Evolutionary conservation across 2,888 invertebrate species (phyloP).

Genomic region (Ametastegia equiseti): DNA sequence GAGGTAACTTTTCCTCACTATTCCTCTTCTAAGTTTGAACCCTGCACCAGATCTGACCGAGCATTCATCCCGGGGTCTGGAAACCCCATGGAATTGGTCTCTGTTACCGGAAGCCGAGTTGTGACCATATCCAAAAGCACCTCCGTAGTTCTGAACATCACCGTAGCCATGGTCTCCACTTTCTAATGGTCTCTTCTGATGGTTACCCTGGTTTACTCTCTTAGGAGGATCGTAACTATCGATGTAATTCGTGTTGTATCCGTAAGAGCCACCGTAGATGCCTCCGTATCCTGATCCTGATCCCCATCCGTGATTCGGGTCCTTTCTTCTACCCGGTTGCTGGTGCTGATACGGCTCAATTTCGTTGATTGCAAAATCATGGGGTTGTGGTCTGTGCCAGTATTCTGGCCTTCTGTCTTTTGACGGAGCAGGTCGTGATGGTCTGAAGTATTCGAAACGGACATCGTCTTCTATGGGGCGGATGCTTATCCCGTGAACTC

Average conservation of each 20-base stretch:
- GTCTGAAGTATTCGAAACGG: slow-evolving; percentile 45
- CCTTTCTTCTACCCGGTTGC: slow-evolving; percentile 75
- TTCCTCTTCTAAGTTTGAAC: slow-evolving; percentile 84
- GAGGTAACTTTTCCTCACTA: slow-evolving; percentile 82
- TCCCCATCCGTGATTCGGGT: slow-evolving; percentile 72
- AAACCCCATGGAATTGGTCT: slow-evolving; percentile 47
- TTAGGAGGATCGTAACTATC: slow-evolving; percentile 28
- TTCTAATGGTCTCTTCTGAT: slow-evolving; percentile 7
- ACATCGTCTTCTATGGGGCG: slow-evolving; percentile 46
- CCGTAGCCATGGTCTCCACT: slow-evolving; percentile 8
- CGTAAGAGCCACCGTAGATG: slow-evolving; percentile 77
- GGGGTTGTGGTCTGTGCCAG: slow-evolving; percentile 37
- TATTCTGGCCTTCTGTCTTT: slow-evolving; percentile 13
- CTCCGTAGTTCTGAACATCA: slow-evolving; percentile 59
- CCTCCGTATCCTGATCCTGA: slow-evolving; percentile 81
- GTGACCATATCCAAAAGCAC: slow-evolving; percentile 61
- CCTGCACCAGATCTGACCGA: slow-evolving; percentile 86
- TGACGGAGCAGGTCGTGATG: slow-evolving; percentile 45
- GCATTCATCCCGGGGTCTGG: slow-evolving; percentile 79
- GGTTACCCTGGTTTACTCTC: neutral
- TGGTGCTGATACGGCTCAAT: slow-evolving; percentile 78
- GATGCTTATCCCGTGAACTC: neutral
- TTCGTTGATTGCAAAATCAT: slow-evolving; percentile 58
- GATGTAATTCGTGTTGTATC: slow-evolving; percentile 61
- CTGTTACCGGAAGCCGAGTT: slow-evolving; percentile 57